A percentile compares a stretch with the other conserved stretches of the same genome.
Conservation (phyloP, 2,113 vertebrate genomes). For the Platysteira castanea region DNA sequence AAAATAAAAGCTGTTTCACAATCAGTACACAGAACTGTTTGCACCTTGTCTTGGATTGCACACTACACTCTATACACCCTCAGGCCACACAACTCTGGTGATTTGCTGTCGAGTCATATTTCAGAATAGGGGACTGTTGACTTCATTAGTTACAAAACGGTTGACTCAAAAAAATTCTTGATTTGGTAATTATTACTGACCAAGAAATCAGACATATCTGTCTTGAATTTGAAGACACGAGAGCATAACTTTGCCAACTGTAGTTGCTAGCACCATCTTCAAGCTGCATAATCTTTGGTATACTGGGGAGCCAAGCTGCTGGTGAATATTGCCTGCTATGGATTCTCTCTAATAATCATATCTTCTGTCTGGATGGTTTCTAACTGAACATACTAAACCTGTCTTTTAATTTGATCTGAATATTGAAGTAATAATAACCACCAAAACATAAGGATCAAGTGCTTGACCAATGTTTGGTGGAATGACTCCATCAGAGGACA, state of each 20-base stretch:
- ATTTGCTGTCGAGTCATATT: not conserved
- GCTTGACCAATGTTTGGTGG: not conserved
- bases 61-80: not conserved
- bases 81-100: not conserved
- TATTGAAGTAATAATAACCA: not conserved
- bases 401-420: not conserved
- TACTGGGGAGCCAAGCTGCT: not conserved
- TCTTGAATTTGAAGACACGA: not conserved
- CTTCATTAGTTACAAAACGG: not conserved
- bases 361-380: not conserved
- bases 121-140: not conserved
- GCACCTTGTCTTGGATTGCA: not conserved
- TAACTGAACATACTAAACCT: not conserved
- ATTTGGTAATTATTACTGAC: not conserved
- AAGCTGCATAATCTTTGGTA: not conserved
- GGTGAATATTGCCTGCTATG: not conserved
- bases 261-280: not conserved
- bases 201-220: not conserved
- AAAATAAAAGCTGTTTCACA: not conserved
- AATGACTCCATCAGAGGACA: not conserved
- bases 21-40: not conserved
- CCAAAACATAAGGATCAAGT: not conserved
- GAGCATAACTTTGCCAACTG: not conserved
- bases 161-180: not conserved
- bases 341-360: not conserved